phyloP scores from a whole-genome alignment of 2,888 invertebrate species.

The Perizoma affinitatum region DNA sequence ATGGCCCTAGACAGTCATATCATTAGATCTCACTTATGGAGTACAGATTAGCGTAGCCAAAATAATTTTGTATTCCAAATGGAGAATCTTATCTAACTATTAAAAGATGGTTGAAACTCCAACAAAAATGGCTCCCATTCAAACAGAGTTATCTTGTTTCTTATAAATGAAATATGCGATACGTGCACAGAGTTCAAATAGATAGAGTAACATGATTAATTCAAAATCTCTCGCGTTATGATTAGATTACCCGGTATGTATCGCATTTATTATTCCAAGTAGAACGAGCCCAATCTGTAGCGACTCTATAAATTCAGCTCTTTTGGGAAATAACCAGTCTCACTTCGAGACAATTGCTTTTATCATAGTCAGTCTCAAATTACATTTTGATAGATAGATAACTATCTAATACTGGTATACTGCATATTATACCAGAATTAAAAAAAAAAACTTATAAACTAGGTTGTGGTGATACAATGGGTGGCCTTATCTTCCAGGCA shows the following conservation, averaged over 20 bases:
- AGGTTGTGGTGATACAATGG: too few relatives aligned
- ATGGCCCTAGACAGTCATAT: too few relatives aligned
- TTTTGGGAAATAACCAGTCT: constrained; percentile 6
- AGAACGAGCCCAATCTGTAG: constrained; percentile 18
- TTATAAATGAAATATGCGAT: constrained; percentile 32
- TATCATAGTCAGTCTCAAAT: too few relatives aligned
- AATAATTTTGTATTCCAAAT: too few relatives aligned
- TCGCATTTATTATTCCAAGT: constrained; percentile 37
- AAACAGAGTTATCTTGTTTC: constrained; percentile 26
- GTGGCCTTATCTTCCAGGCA: too few relatives aligned
- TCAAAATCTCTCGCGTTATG: constrained; percentile 50
- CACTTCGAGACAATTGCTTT: background rate
- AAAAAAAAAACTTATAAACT: too few relatives aligned
- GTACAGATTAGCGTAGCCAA: too few relatives aligned
- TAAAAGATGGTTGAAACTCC: background rate
- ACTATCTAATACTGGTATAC: too few relatives aligned
- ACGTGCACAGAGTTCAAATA: constrained; percentile 41
- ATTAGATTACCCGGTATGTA: constrained; percentile 35
- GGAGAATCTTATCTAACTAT: too few relatives aligned
- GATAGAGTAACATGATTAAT: constrained; percentile 52
- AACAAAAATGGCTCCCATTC: constrained; percentile 9
- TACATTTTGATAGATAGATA: too few relatives aligned
- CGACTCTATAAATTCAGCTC: constrained; percentile 15
- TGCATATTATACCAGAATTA: too few relatives aligned
- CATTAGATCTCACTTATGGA: too few relatives aligned